Evolutionary conservation across 2,113 vertebrate genomes (phyloP).

Genomic region (Malurus elegans): DNA sequence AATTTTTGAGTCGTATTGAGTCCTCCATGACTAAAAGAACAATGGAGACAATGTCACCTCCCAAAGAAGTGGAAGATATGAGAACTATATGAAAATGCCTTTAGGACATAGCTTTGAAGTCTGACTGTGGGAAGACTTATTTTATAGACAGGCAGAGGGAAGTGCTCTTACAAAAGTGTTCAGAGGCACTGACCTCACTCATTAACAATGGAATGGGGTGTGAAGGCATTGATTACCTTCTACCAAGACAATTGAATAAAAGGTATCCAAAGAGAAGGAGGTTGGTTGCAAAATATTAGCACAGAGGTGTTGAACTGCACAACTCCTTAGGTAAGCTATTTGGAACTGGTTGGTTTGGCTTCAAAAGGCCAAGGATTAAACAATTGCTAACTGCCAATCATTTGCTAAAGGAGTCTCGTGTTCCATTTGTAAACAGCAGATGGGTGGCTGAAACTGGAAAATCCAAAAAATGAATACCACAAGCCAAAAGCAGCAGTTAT

Average conservation of each 20-base stretch:
- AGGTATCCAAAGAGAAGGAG: neutral
- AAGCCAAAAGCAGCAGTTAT: neutral
- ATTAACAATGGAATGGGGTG: neutral
- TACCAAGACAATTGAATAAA: neutral
- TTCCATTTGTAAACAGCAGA: neutral
- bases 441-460: neutral
- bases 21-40: neutral
- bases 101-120: neutral
- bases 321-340: neutral
- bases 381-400: neutral
- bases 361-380: neutral
- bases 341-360: neutral
- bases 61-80: neutral
- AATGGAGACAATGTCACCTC: neutral
- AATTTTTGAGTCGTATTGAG: neutral
- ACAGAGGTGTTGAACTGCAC: neutral
- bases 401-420: neutral
- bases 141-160: neutral
- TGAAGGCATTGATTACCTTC: neutral
- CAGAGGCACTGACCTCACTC: neutral
- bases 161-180: accelerated
- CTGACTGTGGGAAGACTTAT: neutral
- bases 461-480: neutral
- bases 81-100: neutral
- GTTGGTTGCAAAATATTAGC: neutral